A percentile compares a stretch with the other conserved stretches of the same genome.
Evolutionary conservation across 2,797 vertebrate genomes (phyloP).

Genomic region (Aratinga solstitialis): DNA sequence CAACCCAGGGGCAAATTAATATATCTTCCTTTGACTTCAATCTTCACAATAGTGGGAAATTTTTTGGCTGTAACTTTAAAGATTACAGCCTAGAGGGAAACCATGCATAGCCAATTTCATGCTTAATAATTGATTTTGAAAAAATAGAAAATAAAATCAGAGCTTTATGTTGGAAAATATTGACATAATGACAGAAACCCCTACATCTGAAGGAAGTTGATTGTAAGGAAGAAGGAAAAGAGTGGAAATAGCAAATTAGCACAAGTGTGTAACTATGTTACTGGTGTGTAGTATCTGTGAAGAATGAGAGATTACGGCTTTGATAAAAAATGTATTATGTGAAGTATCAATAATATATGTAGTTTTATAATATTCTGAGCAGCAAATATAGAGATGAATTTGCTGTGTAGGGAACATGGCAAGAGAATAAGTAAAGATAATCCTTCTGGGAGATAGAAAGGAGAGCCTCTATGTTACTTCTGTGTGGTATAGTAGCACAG

Average conservation of each 20-base stretch:
- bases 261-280: neutral
- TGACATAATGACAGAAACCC: neutral
- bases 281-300: neutral
- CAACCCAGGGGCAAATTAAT: neutral
- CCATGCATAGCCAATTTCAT: neutral
- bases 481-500: neutral
- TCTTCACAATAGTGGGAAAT: neutral
- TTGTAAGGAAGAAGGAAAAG: neutral
- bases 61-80: neutral
- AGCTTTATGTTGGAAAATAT: neutral
- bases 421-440: neutral
- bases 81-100: neutral
- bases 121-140: constrained; percentile 9
- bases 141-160: neutral
- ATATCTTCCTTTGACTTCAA: neutral
- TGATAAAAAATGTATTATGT: neutral
- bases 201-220: neutral
- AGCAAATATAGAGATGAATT: neutral
- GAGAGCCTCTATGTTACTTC: neutral
- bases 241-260: neutral
- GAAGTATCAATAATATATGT: neutral
- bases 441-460: neutral
- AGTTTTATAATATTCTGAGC: neutral
- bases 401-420: neutral
- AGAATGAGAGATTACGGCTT: neutral